Base-by-base conservation (phyloP, 1,140 invertebrate genomes). In the Cydia strobilella region DNA sequence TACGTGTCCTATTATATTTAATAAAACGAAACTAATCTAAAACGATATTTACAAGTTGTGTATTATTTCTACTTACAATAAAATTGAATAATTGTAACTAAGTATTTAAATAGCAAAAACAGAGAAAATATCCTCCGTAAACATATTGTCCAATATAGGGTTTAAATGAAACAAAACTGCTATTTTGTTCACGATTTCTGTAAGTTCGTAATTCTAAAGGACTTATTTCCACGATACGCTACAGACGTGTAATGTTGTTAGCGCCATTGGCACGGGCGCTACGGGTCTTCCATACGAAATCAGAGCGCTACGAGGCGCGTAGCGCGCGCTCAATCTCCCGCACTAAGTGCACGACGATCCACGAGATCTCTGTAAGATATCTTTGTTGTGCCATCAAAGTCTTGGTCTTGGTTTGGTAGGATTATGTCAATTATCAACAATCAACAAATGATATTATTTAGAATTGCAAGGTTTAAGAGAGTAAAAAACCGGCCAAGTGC, bases 221-320 rank as follows among this genome's bases (percentile, higher is more conserved):
- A 54, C 51, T 54, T 54, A 54, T 54, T 54, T 54, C 51, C 51
- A 54, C 15, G 51, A 54, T 18, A 54, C 51, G 42, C 7, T 23
- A 12, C 9, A 59, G 20, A 59, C 51, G n/a, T 59, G 54, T 59
- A 59, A 59, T 12, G 54, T 59, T 23, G 54, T 59, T 59, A 59
- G 54, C 54, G 54, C 54, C 20, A 59, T 59, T 23, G 54, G 54
- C 9, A 23, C 54, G 54, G 54, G 54, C 35, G 65, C 65, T 69
- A 69, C 65, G 65, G 31, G 65, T 18, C 15, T 35, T 42, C 65
- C 65, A 69, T 69, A 69, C 65, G 6, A 42, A 66, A 69, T 35
- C 65, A n/a, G 20, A 31, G 27, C 63, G 65, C 65, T 69, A 69
- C 65, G 65, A 35, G 62, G n/a, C 25, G 65, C 65, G 65, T 69